Evolutionary conservation across 1,140 invertebrate species (phyloP).

Genomic region (Hycleus cichorii): DNA sequence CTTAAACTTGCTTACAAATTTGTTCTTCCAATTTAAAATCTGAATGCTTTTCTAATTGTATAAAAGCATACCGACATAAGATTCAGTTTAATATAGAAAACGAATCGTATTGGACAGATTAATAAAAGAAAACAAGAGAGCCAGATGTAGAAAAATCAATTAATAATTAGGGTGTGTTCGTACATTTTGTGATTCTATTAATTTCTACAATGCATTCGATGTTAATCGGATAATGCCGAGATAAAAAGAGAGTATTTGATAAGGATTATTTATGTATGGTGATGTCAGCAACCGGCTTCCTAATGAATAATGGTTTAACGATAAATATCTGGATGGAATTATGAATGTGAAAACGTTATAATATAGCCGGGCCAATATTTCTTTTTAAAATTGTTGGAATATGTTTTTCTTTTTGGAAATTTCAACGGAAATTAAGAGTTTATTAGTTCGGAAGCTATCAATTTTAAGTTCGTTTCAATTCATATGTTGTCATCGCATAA

Average conservation of each 20-base stretch:
- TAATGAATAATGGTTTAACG: slow-evolving; percentile 19
- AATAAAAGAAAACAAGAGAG: too few species aligned
- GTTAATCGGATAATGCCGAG: slow-evolving; percentile 12
- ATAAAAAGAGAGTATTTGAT: slow-evolving; percentile 20
- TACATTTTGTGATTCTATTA: slow-evolving; percentile 16
- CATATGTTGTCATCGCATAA: slow-evolving; percentile 8
- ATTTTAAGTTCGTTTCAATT: slow-evolving; percentile 1
- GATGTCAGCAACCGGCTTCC: slow-evolving; percentile 20
- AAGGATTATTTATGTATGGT: slow-evolving; percentile 23
- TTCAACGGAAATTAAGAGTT: too few species aligned
- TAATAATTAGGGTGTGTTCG: slow-evolving; percentile 14
- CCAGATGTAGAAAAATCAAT: slow-evolving; percentile 7
- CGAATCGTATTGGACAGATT: too few species aligned
- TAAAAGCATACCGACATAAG: too few species aligned
- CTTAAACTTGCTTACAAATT: too few species aligned
- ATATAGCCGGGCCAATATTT: too few species aligned
- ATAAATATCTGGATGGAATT: slow-evolving; percentile 15
- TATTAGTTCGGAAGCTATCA: slow-evolving; percentile 8
- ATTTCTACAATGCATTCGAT: slow-evolving; percentile 18
- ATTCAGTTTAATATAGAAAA: too few species aligned
- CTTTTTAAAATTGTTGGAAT: too few species aligned
- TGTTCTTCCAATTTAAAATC: too few species aligned
- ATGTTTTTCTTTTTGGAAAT: too few species aligned
- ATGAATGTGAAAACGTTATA: background rate
- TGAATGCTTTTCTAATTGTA: too few species aligned